These are phyloP conservation scores for Malurus cyaneus DNA, from an alignment of 2,113 vertebrate species.

Conservation along the genomic window DNA sequence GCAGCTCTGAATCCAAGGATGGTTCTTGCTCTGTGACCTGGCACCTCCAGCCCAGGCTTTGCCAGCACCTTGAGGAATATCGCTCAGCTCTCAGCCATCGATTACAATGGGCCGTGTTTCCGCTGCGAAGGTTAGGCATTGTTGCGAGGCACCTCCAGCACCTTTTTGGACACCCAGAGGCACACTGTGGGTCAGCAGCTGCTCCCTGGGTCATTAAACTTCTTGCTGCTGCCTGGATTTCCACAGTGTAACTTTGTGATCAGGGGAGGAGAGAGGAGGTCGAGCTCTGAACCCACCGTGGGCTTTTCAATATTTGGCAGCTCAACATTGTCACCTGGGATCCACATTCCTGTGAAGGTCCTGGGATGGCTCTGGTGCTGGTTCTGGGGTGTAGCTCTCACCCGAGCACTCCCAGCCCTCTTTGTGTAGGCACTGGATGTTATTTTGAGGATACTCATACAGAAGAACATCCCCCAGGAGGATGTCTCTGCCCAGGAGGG, in stretches of 20 bases:
- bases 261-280: background rate
- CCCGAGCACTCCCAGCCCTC: background rate
- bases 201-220: background rate
- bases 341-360: background rate
- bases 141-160: background rate
- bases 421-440: background rate
- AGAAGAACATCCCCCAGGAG: background rate
- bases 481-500: background rate
- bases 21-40: background rate
- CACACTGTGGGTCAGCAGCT: background rate
- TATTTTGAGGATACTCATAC: background rate
- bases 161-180: background rate
- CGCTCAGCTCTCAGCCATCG: background rate
- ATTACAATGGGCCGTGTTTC: background rate
- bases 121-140: background rate
- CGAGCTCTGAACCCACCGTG: background rate
- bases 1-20: background rate
- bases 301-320: background rate
- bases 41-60: background rate
- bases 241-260: background rate
- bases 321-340: background rate
- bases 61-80: background rate
- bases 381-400: background rate
- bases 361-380: accelerated
- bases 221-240: background rate